Evolutionary conservation across 1,140 invertebrate genomes (phyloP), one percentile per base, ranked within the genome.

Genomic region (Mamestra configurata): DNA sequence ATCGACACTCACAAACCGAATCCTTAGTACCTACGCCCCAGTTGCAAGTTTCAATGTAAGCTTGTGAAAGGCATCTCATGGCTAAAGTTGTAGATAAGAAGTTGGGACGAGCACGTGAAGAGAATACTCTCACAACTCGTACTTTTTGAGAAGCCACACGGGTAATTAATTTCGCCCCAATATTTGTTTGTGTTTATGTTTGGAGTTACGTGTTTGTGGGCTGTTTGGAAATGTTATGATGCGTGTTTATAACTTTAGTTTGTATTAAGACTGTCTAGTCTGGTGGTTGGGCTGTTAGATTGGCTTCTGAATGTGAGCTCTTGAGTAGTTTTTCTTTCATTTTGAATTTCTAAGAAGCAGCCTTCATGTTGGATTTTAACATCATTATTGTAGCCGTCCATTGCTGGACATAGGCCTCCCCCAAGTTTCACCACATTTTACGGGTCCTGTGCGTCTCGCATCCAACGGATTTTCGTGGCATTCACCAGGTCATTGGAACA

Each of bases 81-180:
- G 43, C 27, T 31, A 18, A 78, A 78, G 24, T 70, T 78, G 15
- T 22, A 68, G 76, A 78, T 78, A 78, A 78, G 61, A 53, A 70
- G 8, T 68, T 71, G 11, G 46, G 46, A 35, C 22, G 31, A 51
- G 22, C 18, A 68, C 76, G 76, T 78, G 76, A 78, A 64, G 6
- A 5, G 61, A 78, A 55, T 70, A n/a, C 18, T 20, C 68, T 27
- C 24, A 15, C 46, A 2, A n/a, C 40, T 15, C 18, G 37, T 31
- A 68, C 20, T 46, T 68, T 46, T 27, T 20, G 68, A 72, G 24
- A n/a, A 49, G 13, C n/a, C 40, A 18, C 22, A 53, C 27, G 35
- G 27, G 49, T 73, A 20, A 73, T 55, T 71, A 37, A 73, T 57
- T 68, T 24, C 46, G 8, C 4, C 4, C 18, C 8, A 43, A 24